Evolutionary conservation across 2,797 vertebrate genomes (phyloP), one percentile per base, ranked within the genome.

Genomic region (Scolopax bukidnonensis): DNA sequence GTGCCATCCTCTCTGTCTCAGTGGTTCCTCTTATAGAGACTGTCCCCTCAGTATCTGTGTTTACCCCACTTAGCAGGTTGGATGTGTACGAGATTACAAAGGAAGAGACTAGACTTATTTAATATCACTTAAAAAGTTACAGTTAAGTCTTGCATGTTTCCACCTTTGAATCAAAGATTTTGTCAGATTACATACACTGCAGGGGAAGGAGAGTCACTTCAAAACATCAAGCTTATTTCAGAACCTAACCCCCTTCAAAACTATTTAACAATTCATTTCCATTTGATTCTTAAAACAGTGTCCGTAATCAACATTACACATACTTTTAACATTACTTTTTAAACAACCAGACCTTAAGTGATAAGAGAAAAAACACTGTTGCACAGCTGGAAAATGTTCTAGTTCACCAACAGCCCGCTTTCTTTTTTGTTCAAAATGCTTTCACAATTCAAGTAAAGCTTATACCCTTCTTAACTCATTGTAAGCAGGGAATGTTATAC

Each of bases 211-310:
- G 41, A 90, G 60, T 60, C 25, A 57, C 64, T 93, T 89, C 59
- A 95, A 92, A 93, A 81, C 69, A 13, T 48, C n/a, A 84, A 65
- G 19, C 20, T 73, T 76, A 67, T 47, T 91, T 92, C 41, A 92
- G 53, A 93, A 80, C 17, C 13, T 32, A 76, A 3, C 3, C 7
- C 8, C 3, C 11, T 70, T 41, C 32, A 57, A 56, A 90, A 70
- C 63, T 86, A 56, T 79, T 97, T 96, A 94, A 95, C 47, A 93
- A 86, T 88, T 90, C 4, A 93, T 92, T 91, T 93, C 73, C 59
- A 94, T 70, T 64, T 79, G 67, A 91, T 60, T 82, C 80, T 48
- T 60, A 60, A 84, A 93, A 77, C 27, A 75, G 40, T 76, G 27
- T 67, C 41, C 3, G 4, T 47, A 90, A 94, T 67, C 59, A 95